Evolutionary conservation across 2,113 vertebrate genomes (phyloP).

Genomic region (Pterocles gutturalis): DNA sequence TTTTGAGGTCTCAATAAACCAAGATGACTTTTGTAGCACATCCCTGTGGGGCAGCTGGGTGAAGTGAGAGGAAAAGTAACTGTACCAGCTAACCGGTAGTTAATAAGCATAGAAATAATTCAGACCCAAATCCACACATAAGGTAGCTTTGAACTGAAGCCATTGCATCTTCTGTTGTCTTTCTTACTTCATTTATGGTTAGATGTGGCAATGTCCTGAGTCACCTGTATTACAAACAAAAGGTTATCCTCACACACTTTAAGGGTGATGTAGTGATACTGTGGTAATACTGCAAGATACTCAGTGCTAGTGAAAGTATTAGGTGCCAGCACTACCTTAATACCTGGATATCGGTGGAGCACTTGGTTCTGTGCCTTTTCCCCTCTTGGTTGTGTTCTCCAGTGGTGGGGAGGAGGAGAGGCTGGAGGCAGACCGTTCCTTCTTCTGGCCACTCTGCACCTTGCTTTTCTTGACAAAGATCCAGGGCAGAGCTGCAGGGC

Average conservation of each 20-base stretch:
- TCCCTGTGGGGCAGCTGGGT: background rate
- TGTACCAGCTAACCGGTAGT: background rate
- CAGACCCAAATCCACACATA: background rate
- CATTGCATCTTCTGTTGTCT: background rate
- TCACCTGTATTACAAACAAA: background rate
- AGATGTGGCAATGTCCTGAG: background rate
- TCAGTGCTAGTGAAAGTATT: background rate
- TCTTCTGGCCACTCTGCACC: accelerated
- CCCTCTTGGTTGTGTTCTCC: background rate
- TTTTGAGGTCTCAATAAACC: slow-evolving; percentile 35
- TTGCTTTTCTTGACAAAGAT: background rate
- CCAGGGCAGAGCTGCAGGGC: background rate
- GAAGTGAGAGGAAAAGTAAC: background rate
- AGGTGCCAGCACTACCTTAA: background rate
- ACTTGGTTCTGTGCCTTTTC: background rate
- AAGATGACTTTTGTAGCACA: background rate
- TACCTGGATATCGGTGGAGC: background rate
- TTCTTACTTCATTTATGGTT: background rate
- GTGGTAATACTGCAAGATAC: background rate
- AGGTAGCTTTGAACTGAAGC: background rate
- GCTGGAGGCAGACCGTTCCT: background rate
- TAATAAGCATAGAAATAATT: background rate
- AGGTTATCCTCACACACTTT: background rate
- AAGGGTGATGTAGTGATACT: background rate
- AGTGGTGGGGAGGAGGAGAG: background rate